Evolutionary conservation across 2,113 vertebrate species (phyloP).

Genomic region (Myodes glareolus): DNA sequence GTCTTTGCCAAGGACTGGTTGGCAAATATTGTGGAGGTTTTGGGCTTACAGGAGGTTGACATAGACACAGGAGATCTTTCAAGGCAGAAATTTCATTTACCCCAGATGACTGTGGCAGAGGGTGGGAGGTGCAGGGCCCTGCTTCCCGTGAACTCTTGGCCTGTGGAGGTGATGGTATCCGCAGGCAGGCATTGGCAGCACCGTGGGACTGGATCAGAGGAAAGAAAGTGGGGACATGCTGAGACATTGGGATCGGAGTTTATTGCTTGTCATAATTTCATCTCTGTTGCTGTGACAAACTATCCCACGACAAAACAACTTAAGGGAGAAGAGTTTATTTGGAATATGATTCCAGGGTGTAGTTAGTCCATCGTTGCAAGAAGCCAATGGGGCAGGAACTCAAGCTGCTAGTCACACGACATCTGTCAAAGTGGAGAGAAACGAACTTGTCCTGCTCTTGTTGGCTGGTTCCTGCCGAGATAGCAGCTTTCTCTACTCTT

Average conservation of each 20-base stretch:
- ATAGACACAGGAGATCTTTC: too few relatives aligned
- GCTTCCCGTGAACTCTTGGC: not conserved
- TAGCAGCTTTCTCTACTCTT: not conserved
- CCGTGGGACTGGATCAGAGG: accelerated
- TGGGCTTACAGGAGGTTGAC: not conserved
- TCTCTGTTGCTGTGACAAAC: not conserved
- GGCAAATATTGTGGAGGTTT: not conserved
- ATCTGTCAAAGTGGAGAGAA: not conserved
- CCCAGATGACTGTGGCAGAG: accelerated
- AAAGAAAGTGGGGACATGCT: accelerated
- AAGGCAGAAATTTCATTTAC: not conserved
- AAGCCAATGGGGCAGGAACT: not conserved
- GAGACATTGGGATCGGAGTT: not conserved
- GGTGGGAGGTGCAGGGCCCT: too few relatives aligned
- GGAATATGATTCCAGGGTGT: not conserved
- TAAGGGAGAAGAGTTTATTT: not conserved
- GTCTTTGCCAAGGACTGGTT: accelerated
- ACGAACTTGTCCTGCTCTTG: too few relatives aligned
- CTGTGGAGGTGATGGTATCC: accelerated
- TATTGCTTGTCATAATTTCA: not conserved
- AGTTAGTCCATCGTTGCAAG: not conserved
- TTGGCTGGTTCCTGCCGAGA: not conserved
- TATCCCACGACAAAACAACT: not conserved
- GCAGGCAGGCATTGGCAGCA: accelerated
- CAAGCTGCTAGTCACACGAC: too few relatives aligned